Base-by-base conservation (phyloP, 64 coral and sea anemone species). In the Actinia tenebrosa region DNA sequence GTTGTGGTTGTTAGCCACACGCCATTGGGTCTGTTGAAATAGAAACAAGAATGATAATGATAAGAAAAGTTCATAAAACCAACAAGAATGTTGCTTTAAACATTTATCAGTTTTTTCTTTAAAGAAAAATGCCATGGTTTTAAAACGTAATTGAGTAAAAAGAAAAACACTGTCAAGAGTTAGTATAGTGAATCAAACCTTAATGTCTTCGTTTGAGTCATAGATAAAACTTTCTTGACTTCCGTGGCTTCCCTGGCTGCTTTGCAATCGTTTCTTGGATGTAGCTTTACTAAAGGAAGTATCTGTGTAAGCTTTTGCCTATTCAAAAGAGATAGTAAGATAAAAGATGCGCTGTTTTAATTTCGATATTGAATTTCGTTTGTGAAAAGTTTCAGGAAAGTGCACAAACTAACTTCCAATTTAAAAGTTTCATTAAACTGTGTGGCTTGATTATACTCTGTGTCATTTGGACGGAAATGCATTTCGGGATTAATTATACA, bases 151-250 rank as follows among this genome's bases (percentile, higher is more conserved):
- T 37, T 37, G 30, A 37, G 20, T 22, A 68, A 23, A n/a, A 68
- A n/a, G 20, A 68, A 68, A 25, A 9, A 3, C 18, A 3, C 22
- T 18, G n/a, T 7, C 20, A 69, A 25, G n/a, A 20, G 22, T 50
- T 50, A 47, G 8, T 42, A 30, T 50, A 50, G 8, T 42, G 13
- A 27, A 14, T 45, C 50, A 20, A 20, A 85, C 83, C 83, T 85
- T 85, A 20, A 85, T 54, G 26, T 85, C 60, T 85, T 85, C 83
- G 27, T 85, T 85, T 22, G 83, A 85, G 56, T 64, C 83, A 61
- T 85, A 85, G 13, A 85, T 8, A 27, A 37, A 30, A 8, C 52
- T 85, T 85, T 85, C 83, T 60, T 63, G 83, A 20, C 56, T 85
- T 50, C 79, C 22, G 3, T 53, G 44, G 53, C 44, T 50, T 81